A percentile compares a stretch with the other conserved stretches of the same genome.
Evolutionary conservation across 1,140 invertebrate species (phyloP).

Genomic region (Ceratitis capitata): DNA sequence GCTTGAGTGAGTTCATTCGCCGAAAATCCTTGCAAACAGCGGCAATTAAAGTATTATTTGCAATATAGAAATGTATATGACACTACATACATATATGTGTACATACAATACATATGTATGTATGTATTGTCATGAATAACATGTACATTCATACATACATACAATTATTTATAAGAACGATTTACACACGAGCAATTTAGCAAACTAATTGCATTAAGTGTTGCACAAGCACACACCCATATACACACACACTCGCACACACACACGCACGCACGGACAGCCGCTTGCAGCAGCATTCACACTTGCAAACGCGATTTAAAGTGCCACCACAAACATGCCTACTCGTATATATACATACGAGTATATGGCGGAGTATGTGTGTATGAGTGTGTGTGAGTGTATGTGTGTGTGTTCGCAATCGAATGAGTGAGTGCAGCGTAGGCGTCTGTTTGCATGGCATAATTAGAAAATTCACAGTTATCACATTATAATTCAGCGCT

Average conservation of each 20-base stretch:
- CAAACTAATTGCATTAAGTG: conserved; percentile 33
- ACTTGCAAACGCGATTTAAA: too few relatives aligned
- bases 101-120: not conserved
- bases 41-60: conserved; percentile 2
- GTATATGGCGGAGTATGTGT: not conserved
- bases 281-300: too few relatives aligned
- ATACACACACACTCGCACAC: not conserved
- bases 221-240: not conserved
- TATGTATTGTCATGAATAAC: too few relatives aligned
- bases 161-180: not conserved
- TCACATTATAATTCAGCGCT: conserved; percentile 11
- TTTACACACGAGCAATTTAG: conserved; percentile 23
- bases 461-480: conserved; percentile 38
- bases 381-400: too few relatives aligned
- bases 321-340: not conserved
- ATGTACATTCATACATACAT: not conserved
- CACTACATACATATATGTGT: not conserved
- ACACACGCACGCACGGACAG: not conserved
- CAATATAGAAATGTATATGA: not conserved
- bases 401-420: too few relatives aligned
- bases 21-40: not conserved
- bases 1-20: not conserved
- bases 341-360: not conserved
- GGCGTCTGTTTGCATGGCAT: not conserved
- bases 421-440: not conserved